A percentile compares a stretch with the other conserved stretches of the same genome.
Conservation (phyloP, 1,140 invertebrate species). For the Grapholita molesta region DNA sequence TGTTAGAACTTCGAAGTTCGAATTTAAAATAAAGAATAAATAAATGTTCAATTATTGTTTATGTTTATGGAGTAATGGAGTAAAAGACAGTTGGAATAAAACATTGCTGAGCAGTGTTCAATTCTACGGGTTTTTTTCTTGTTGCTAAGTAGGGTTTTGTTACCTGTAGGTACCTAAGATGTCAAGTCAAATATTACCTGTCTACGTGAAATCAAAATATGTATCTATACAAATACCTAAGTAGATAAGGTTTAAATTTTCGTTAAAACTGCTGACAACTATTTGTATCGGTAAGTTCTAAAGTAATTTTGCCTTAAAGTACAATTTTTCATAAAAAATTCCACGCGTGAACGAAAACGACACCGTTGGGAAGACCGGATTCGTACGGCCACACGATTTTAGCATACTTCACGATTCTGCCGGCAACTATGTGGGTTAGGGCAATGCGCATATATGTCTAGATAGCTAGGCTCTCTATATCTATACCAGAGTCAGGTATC, state of each 20-base stretch:
- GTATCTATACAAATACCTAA: too few species aligned
- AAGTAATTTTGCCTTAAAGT: conserved; percentile 24
- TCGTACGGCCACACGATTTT: conserved; percentile 8
- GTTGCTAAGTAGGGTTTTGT: too few species aligned
- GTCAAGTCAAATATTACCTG: too few species aligned
- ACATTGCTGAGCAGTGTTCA: too few species aligned
- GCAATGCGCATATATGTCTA: conserved; percentile 43
- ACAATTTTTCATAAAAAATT: conserved; percentile 32
- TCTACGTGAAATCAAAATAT: too few species aligned
- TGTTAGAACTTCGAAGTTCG: too few species aligned
- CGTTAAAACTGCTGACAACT: conserved; percentile 15
- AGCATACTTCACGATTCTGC: conserved; percentile 13
- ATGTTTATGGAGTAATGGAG: too few species aligned
- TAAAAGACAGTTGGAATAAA: too few species aligned
- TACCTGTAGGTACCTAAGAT: too few species aligned
- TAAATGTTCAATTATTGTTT: too few species aligned
- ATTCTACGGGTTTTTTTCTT: too few species aligned
- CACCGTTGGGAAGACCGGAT: conserved; percentile 8
- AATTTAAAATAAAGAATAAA: too few species aligned
- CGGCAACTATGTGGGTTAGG: conserved; percentile 43
- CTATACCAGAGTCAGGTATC: conserved; percentile 29
- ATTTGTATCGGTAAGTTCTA: conserved; percentile 23
- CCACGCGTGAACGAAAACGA: conserved; percentile 17
- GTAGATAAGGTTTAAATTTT: neutral
- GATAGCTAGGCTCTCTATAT: conserved; percentile 29